Evolutionary conservation across 2,888 invertebrate genomes (phyloP).

Genomic region (Coelinius sp.): DNA sequence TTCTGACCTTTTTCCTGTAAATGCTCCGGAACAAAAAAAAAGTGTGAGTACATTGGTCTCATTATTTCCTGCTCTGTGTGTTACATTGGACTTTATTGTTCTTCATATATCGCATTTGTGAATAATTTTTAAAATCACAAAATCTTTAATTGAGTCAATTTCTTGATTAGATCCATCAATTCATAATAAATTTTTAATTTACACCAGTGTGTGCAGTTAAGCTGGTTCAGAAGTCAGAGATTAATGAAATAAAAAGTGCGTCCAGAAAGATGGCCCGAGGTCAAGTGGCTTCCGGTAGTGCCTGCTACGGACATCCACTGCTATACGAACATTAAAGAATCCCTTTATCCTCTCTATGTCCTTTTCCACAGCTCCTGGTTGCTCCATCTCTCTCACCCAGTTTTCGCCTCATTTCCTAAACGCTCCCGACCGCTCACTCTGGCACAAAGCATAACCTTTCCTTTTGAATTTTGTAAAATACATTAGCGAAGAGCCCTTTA

Average conservation of each 20-base stretch:
- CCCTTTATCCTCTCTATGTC: conserved; percentile 45
- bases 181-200: too few species aligned
- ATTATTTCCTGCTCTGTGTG: background rate
- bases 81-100: background rate
- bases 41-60: background rate
- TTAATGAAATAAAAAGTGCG: conserved; percentile 1
- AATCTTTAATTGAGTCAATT: background rate
- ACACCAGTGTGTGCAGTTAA: background rate
- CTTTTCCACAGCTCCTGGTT: background rate
- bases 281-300: conserved; percentile 33
- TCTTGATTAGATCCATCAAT: too few species aligned
- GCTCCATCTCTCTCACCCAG: background rate
- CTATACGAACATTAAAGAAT: conserved; percentile 43
- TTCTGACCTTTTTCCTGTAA: background rate
- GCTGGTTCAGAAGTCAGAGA: background rate
- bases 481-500: background rate
- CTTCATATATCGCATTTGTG: too few species aligned
- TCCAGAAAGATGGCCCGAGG: conserved; percentile 15
- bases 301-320: conserved; percentile 36
- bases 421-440: conserved; percentile 9
- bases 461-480: conserved; percentile 20
- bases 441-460: conserved; percentile 25
- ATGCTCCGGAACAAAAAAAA: background rate
- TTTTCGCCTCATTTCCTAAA: conserved; percentile 18
- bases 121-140: too few species aligned